Conservation (phyloP, 2,113 vertebrate species). For the Cyanistes caeruleus region DNA sequence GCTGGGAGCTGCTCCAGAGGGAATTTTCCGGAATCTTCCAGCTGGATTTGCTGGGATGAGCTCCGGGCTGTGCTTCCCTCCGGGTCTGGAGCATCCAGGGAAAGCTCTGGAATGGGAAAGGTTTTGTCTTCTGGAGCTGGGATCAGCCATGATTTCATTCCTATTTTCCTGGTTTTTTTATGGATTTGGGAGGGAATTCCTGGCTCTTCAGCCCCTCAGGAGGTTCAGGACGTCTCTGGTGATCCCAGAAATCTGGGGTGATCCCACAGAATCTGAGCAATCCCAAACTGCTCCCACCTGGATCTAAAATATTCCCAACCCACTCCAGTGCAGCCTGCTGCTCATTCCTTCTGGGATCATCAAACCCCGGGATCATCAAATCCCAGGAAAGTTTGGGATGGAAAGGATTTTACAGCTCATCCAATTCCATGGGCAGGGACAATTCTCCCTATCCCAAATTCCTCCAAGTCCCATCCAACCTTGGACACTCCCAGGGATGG, state of each 20-base stretch:
- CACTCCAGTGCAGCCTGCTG: background rate
- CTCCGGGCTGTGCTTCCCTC: accelerated
- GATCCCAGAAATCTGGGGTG: background rate
- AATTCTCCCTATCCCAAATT: background rate
- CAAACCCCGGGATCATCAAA: background rate
- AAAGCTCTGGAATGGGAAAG: background rate
- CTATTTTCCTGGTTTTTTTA: background rate
- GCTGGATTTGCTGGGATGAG: background rate
- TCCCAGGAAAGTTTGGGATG: background rate
- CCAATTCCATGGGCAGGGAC: background rate
- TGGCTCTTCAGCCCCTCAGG: background rate
- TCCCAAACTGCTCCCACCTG: background rate
- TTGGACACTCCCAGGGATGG: background rate
- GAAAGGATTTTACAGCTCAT: too few species aligned
- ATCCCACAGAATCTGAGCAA: background rate
- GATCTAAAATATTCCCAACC: background rate
- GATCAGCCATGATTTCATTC: background rate
- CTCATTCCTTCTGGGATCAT: background rate
- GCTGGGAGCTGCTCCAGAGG: background rate
- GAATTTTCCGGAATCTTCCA: background rate
- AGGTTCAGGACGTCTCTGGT: background rate
- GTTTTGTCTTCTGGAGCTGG: background rate
- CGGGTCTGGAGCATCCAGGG: background rate
- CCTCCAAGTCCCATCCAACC: background rate
- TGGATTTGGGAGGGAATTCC: background rate